phyloP scores from a whole-genome alignment of 2,888 invertebrate species.

The Rhagonycha fulva region DNA sequence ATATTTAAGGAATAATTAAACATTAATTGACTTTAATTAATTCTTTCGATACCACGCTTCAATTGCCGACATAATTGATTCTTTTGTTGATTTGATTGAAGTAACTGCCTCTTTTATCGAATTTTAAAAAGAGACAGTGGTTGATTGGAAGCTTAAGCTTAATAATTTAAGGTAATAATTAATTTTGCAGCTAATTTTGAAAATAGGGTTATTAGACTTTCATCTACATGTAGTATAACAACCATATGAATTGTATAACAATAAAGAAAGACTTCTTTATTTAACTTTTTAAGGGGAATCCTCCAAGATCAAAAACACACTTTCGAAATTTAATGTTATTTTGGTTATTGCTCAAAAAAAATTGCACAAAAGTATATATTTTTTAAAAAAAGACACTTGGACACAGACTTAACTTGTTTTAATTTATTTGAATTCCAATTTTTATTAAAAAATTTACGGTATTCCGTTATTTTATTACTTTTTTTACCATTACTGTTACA shows the following conservation, averaged over 20 bases:
- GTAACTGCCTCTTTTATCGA: neutral
- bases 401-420: no score
- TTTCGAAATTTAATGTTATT: no score
- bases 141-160: neutral
- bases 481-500: no score
- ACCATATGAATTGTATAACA: neutral
- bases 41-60: neutral
- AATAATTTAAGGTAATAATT: neutral
- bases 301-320: no score
- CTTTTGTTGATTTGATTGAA: neutral
- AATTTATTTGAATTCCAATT: no score
- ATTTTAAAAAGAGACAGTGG: neutral
- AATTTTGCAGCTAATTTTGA: neutral
- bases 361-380: no score
- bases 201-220: neutral
- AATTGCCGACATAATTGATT: neutral
- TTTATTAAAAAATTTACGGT: no score
- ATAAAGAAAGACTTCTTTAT: neutral
- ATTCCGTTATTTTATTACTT: no score
- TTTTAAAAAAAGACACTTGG: no score
- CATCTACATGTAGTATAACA: no score
- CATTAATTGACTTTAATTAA: neutral
- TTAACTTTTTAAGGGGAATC: no score
- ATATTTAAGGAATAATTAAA: neutral
- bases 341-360: no score